phyloP scores from a whole-genome alignment of 2,113 vertebrate genomes.

The Ramphastos sulfuratus region DNA sequence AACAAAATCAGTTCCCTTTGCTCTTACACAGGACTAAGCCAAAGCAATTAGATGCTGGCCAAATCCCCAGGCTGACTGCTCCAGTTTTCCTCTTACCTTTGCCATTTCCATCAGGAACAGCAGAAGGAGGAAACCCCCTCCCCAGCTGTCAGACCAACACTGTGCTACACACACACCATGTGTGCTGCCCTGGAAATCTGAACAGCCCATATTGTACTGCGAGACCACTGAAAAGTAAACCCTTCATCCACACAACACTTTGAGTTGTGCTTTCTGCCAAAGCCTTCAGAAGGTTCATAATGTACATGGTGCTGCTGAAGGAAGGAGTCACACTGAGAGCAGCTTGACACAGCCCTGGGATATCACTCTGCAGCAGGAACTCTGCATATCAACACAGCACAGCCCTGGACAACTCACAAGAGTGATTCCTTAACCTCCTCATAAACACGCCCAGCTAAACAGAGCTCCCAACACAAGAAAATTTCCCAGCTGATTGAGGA shows the following conservation, averaged over 20 bases:
- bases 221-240: neutral
- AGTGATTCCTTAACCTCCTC: neutral
- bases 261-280: accelerated
- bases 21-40: neutral
- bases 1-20: neutral
- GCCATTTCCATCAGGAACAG: neutral
- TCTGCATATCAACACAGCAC: neutral
- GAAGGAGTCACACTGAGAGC: neutral
- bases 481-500: neutral
- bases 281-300: neutral
- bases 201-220: neutral
- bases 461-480: neutral
- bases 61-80: neutral
- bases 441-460: neutral
- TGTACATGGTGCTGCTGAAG: neutral
- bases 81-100: neutral
- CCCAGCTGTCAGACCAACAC: neutral
- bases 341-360: neutral
- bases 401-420: neutral
- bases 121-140: neutral
- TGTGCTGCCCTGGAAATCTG: neutral
- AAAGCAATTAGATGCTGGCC: neutral
- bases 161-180: accelerated
- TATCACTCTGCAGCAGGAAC: neutral
- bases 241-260: neutral